phyloP scores from a whole-genome alignment of 2,113 vertebrate species.

The Muscicapa adusta region DNA sequence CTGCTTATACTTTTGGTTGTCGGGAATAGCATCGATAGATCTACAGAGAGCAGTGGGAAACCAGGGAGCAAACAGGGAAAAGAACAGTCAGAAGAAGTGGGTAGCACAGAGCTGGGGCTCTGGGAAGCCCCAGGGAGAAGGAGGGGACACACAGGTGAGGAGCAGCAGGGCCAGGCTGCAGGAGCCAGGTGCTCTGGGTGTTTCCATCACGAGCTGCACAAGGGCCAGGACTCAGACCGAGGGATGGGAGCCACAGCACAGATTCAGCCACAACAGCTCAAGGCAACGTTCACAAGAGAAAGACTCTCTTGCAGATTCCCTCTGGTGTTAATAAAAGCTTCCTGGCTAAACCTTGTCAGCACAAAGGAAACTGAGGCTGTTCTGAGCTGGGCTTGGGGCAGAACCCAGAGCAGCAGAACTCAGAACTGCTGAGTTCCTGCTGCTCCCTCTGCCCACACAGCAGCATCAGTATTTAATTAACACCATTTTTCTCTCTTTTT shows the following conservation, averaged over 20 bases:
- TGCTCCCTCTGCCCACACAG: neutral
- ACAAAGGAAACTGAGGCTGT: neutral
- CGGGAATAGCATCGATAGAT: conserved; percentile 98
- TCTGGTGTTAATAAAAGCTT: neutral
- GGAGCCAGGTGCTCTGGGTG: rapidly evolving
- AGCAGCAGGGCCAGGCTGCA: neutral
- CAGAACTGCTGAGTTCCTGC: neutral
- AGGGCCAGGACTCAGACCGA: neutral
- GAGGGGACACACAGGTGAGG: neutral
- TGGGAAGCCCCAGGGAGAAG: neutral
- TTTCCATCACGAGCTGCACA: neutral
- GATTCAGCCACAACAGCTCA: neutral
- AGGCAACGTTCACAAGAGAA: neutral
- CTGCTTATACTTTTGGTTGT: conserved; percentile 99
- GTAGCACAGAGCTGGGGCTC: neutral
- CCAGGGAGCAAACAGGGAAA: conserved; percentile 33
- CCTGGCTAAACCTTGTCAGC: neutral
- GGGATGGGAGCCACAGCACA: neutral
- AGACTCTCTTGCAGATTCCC: neutral
- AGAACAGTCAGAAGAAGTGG: conserved; percentile 29
- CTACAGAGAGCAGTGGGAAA: conserved; percentile 79
- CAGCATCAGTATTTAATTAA: neutral
- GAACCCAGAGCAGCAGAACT: neutral
- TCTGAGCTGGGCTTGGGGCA: neutral
- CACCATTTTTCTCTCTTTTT: neutral